Conservation (phyloP, 2,113 vertebrate species). For the Notothenia rossii region DNA sequence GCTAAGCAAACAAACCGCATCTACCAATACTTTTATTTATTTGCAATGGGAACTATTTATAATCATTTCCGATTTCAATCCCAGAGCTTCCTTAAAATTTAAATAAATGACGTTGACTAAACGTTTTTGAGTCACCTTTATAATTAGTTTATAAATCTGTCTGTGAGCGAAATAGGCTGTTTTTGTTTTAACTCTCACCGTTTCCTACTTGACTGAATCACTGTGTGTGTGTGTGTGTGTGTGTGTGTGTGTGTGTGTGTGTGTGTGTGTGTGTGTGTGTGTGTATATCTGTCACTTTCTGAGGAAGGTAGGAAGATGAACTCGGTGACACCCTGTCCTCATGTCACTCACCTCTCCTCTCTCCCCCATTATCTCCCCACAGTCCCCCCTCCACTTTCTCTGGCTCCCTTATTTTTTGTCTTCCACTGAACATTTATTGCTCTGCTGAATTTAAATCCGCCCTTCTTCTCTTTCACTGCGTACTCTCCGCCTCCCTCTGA, state of each 20-base stretch:
- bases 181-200: slow-evolving; percentile 6
- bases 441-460: slow-evolving; percentile 40
- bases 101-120: background rate
- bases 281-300: slow-evolving; percentile 14
- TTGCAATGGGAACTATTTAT: background rate
- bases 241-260: background rate
- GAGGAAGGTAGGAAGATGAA: slow-evolving; percentile 7
- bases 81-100: no score
- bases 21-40: background rate
- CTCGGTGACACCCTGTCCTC: slow-evolving; percentile 36
- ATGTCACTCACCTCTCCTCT: slow-evolving; percentile 51
- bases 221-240: background rate
- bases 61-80: no score
- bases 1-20: background rate
- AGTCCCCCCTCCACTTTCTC: slow-evolving; percentile 22
- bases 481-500: slow-evolving; percentile 10
- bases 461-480: slow-evolving; percentile 4
- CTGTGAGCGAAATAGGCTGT: background rate
- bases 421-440: slow-evolving; percentile 56
- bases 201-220: slow-evolving; percentile 20
- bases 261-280: background rate
- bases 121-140: background rate
- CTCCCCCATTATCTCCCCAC: slow-evolving; percentile 45
- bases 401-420: slow-evolving; percentile 44
- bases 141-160: background rate